Evolutionary conservation across 2,797 vertebrate species (phyloP), one percentile per base, ranked within the genome.

Genomic region (Atherinosoma microstoma): DNA sequence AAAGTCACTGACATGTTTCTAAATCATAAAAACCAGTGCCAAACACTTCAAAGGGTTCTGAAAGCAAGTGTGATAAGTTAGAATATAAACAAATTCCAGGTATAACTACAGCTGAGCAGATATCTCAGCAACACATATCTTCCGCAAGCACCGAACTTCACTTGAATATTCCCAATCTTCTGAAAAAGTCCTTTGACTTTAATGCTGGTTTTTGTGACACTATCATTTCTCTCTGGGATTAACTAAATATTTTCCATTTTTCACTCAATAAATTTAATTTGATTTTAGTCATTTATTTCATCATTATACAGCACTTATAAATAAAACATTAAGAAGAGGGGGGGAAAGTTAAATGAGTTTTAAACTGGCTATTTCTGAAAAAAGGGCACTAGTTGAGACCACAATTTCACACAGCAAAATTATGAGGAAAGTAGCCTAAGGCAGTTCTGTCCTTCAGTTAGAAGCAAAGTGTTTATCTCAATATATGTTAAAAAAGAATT

Each of bases 21-120:
- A 71, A 80, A 79, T 80, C 68, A 83, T 3, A 30, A 3, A 13
- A 18, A 60, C 59, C 36, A 83, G 56, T 70, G 40, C 63, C 68
- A 76, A 78, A 61, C 4, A 38, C 42, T 6, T 27, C 13, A 40
- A 35, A 59, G 30, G 56, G 64, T 56, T 45, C 75, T 22, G 9
- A 75, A 36, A 16, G 20, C 24, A 54, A 54, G 47, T 40, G 53
- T 80, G 10, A 70, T 71, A 15, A 22, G 27, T 78, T 61, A 79
- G 77, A 34, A 29, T 30, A 58, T n/a, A 40, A 40, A 38, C 11
- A 67, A 67, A 87, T 40, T 73, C 68, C 63, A 67, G 45, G 15
- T 75, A 59, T 38, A 58, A 49, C 30, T 64, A 45, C 57, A 29
- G 29, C 34, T 68, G 29, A 59, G 54, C 27, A 67, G 24, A 69